Evolutionary conservation across 1,140 invertebrate genomes (phyloP), one percentile per base, ranked within the genome.

Genomic region (Parapsyche elsis): DNA sequence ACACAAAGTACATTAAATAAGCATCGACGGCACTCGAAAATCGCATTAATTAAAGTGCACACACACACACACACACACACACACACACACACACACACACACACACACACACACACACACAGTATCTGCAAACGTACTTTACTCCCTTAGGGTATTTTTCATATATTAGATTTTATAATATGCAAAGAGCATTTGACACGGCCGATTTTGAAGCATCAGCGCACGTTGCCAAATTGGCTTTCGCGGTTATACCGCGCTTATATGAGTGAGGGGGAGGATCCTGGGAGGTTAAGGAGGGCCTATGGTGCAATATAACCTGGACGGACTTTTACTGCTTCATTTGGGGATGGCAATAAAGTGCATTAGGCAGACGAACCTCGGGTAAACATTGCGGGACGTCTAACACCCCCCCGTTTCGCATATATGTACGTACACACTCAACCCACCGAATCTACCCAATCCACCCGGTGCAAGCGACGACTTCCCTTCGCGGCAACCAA

Each of bases 271-370:
- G 7, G 49, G 12, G 4, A 2, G 49, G 10, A 10, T 46, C 71
- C 44, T 9, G 9, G 26, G n/a, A 14, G 75, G 14, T 4, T 77
- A 10, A 49, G 57, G 7, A 38, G 30, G 30, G 30, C 57, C 44
- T 12, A 21, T 14, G 23, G 57, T 53, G 45, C 64, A 70, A 70
- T 78, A 78, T 70, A 59, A 71, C 77, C 64, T 24, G 64, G 23
- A 19, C 64, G 74, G 73, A 80, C 71, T 81, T 81, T 81, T 81
- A 81, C 81, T 70, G 78, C 78, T 76, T 79, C 78, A 81, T 81
- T 81, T 70, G 64, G 61, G 74, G 46, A 16, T 30, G 57, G 73
- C 78, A 77, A 80, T 81, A 81, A 81, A 81, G 78, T 81, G 81
- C 81, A 81, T 81, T 80, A 81, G 45, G 76, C 44, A 78, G 38